Percentiles rank a stretch among this genome's conserved stretches.
phyloP scores from a whole-genome alignment of 2,113 vertebrate species.

The Oriolus oriolus region DNA sequence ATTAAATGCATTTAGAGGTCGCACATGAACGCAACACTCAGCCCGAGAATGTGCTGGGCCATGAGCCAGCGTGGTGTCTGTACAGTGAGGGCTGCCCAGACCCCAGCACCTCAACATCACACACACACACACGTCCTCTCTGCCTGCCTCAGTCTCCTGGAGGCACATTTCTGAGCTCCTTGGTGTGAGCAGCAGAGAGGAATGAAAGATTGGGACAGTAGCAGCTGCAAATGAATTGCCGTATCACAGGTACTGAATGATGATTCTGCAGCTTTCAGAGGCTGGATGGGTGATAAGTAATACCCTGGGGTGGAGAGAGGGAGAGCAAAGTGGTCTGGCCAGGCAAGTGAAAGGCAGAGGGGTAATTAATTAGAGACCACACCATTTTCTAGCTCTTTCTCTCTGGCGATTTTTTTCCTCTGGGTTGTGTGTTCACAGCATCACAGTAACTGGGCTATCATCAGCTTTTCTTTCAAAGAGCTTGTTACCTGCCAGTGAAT shows the following conservation, averaged over 20 bases:
- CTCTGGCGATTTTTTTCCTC: neutral
- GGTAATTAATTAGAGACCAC: neutral
- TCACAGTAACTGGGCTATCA: neutral
- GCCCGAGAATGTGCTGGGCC: neutral
- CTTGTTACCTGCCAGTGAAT: neutral
- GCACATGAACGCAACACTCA: fast-evolving
- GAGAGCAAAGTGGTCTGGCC: neutral
- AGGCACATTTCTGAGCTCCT: neutral
- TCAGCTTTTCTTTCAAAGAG: neutral
- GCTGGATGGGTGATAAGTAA: neutral
- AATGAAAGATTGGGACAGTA: neutral
- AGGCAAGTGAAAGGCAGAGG: neutral
- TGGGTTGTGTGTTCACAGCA: neutral
- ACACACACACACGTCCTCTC: neutral
- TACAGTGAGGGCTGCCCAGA: neutral
- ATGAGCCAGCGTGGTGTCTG: fast-evolving
- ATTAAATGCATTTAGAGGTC: neutral
- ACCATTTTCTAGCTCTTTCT: neutral
- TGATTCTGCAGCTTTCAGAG: neutral
- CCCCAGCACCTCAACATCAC: neutral
- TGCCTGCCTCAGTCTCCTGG: neutral
- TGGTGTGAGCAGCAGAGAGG: neutral
- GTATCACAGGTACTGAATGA: neutral
- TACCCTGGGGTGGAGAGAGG: neutral
- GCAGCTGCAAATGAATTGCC: neutral